A percentile compares a stretch with the other conserved stretches of the same genome.
Conservation (phyloP, 2,113 vertebrate species). For the Saccopteryx bilineata region DNA sequence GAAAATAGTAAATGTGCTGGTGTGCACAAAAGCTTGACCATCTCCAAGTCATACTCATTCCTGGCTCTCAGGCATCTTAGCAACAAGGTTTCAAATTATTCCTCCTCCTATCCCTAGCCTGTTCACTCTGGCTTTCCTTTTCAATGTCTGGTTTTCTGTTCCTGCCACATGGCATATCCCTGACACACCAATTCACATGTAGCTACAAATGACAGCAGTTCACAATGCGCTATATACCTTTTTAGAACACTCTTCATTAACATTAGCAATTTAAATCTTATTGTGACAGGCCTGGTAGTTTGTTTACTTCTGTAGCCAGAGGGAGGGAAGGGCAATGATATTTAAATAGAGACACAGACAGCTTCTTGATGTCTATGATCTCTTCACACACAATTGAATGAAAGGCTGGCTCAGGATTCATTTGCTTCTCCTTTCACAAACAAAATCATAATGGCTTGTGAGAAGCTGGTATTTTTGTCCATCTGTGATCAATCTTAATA, state of each 20-base stretch:
- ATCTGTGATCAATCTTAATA: conserved; percentile 78
- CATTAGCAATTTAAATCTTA: conserved; percentile 42
- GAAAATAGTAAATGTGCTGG: not conserved
- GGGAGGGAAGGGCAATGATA: not conserved
- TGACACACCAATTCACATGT: conserved; percentile 22
- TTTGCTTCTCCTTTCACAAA: conserved; percentile 81
- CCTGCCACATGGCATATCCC: not conserved
- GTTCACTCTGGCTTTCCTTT: conserved; percentile 48
- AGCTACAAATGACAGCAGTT: not conserved
- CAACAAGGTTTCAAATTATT: not conserved
- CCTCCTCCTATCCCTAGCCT: not conserved
- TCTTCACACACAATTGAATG: conserved; percentile 59
- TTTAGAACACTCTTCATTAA: conserved; percentile 16
- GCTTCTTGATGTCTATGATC: not conserved
- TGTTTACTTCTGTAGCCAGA: not conserved
- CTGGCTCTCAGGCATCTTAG: not conserved
- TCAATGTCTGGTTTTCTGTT: not conserved
- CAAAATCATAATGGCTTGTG: conserved; percentile 72
- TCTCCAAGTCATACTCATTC: not conserved
- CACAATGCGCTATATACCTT: not conserved
- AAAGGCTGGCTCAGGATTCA: conserved; percentile 63
- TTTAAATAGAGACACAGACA: conserved; percentile 31
- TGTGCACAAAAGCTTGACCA: not conserved
- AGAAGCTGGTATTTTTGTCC: conserved; percentile 75
- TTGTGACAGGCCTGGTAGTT: not conserved